Evolutionary conservation across 64 coral and sea anemone species (phyloP).

Genomic region (Porites lutea): DNA sequence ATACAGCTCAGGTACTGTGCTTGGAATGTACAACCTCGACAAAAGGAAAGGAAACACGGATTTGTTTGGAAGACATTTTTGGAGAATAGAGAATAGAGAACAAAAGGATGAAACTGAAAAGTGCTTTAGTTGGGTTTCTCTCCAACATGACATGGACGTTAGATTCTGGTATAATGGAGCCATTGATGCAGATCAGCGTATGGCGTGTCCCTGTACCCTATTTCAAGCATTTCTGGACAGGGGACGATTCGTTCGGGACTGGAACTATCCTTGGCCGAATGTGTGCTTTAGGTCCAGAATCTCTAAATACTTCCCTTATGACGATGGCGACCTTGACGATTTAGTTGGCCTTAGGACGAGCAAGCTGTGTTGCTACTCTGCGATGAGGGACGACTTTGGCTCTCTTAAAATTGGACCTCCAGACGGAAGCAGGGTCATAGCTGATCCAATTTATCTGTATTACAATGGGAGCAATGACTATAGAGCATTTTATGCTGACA

Average conservation of each 20-base stretch:
- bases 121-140: constrained; percentile 28
- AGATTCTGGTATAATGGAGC: not conserved
- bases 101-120: not conserved
- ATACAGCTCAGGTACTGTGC: not conserved
- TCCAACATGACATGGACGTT: not conserved
- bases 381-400: not conserved
- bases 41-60: constrained; percentile 18
- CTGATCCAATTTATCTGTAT: not conserved
- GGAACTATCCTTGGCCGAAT: not conserved
- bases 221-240: constrained; percentile 27
- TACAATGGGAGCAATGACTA: not conserved
- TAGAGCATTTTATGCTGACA: not conserved
- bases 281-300: not conserved
- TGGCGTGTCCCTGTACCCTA: not conserved
- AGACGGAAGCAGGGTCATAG: not conserved
- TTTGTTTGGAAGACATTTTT: constrained; percentile 30
- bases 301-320: not conserved
- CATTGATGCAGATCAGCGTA: not conserved
- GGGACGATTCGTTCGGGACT: constrained; percentile 7
- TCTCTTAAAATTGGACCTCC: not conserved
- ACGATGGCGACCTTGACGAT: too few species aligned
- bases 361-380: constrained; percentile 27
- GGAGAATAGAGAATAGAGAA: constrained; percentile 40
- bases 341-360: not conserved
- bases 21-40: not conserved